These are phyloP conservation scores for Pomacea canaliculata DNA, from an alignment of 2,888 invertebrate genomes.

Conservation along the genomic window DNA sequence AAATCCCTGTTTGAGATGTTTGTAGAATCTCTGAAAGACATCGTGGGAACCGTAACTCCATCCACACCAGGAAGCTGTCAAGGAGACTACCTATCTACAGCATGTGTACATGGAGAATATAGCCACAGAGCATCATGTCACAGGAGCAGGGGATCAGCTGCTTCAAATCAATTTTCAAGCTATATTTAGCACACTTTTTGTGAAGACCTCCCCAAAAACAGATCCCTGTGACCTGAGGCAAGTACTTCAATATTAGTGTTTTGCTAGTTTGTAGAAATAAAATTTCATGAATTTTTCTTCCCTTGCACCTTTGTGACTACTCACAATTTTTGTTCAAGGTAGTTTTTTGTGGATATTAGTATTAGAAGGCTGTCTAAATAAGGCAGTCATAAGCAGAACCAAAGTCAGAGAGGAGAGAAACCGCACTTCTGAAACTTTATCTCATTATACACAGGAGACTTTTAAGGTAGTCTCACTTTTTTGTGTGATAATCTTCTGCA, in stretches of 20 bases:
- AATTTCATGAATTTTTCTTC: too few relatives aligned
- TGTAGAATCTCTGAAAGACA: conserved; percentile 46
- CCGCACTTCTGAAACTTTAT: too few relatives aligned
- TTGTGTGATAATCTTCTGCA: too few relatives aligned
- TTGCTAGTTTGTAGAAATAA: too few relatives aligned
- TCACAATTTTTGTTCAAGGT: too few relatives aligned
- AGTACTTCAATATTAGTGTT: neutral
- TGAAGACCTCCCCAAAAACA: neutral
- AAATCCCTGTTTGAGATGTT: conserved; percentile 56
- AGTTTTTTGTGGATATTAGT: too few relatives aligned
- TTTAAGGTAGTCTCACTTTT: too few relatives aligned
- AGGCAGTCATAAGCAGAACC: too few relatives aligned
- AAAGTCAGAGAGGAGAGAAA: too few relatives aligned
- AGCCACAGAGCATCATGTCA: conserved; percentile 49
- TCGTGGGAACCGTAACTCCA: conserved; percentile 37
- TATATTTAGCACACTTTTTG: conserved; percentile 31
- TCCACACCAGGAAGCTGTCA: conserved; percentile 7
- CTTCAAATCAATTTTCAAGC: conserved; percentile 54
- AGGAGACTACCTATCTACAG: conserved; percentile 27
- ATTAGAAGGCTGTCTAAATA: too few relatives aligned
- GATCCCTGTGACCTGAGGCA: conserved; percentile 24
- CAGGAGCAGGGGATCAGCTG: conserved; percentile 53
- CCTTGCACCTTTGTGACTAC: too few relatives aligned
- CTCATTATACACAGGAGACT: too few relatives aligned
- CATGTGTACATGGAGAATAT: conserved; percentile 41